Conservation (phyloP, 2,888 invertebrate species). For the Drosophila peninsularis region DNA sequence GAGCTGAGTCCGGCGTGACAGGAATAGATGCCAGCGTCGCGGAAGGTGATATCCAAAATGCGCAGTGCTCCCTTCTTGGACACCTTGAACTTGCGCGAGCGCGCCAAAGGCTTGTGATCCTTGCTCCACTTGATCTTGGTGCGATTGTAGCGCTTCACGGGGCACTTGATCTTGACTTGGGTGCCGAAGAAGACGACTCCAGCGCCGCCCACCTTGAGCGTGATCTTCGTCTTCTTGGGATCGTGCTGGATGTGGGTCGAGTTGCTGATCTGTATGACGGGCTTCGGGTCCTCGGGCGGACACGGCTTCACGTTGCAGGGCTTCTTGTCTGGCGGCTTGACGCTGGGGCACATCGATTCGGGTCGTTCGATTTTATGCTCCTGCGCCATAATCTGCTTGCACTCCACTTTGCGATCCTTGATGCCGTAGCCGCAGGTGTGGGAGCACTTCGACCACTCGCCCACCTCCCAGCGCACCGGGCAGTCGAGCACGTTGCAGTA, state of each 20-base stretch:
- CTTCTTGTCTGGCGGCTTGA: conserved; percentile 91
- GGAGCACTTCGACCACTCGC: conserved; percentile 96
- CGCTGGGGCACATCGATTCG: conserved; percentile 90
- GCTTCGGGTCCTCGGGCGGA: conserved; percentile 88
- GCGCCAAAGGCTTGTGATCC: conserved; percentile 91
- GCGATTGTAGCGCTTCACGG: conserved; percentile 92
- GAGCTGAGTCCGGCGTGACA: conserved; percentile 93
- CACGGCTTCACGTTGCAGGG: conserved; percentile 94
- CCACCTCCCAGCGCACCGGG: conserved; percentile 94
- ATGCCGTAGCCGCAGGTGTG: conserved; percentile 96
- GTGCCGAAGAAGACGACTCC: conserved; percentile 96
- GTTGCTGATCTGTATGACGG: conserved; percentile 91
- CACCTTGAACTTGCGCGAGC: conserved; percentile 93
- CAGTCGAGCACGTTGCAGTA: conserved; percentile 97
- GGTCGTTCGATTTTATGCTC: conserved; percentile 94
- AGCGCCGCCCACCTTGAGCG: conserved; percentile 94
- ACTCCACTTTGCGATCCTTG: conserved; percentile 92
- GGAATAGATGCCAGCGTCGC: conserved; percentile 93
- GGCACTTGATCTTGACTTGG: conserved; percentile 96
- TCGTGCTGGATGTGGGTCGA: conserved; percentile 94
- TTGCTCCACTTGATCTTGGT: conserved; percentile 96
- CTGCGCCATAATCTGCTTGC: conserved; percentile 96
- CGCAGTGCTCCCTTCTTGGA: conserved; percentile 96
- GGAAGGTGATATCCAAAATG: conserved; percentile 91
- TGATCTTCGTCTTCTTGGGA: conserved; percentile 91